Conservation (phyloP, 1,140 invertebrate genomes). For the Drosophila carrolli region DNA sequence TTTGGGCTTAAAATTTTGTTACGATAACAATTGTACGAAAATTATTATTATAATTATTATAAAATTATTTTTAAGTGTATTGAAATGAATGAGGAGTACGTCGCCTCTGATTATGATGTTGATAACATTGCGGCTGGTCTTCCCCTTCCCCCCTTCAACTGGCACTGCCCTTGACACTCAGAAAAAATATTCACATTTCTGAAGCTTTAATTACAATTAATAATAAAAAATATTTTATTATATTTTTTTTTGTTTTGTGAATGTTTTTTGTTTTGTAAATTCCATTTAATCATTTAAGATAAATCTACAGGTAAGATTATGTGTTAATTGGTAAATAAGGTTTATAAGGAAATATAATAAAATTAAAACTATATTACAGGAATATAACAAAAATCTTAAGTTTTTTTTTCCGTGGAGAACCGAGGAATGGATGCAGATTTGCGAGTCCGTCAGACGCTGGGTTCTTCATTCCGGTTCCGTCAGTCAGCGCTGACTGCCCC, state of each 20-base stretch:
- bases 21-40: too few species aligned
- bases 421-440: slow-evolving; percentile 5
- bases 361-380: not conserved
- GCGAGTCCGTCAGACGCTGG: slow-evolving; percentile 17
- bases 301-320: too few species aligned
- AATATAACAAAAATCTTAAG: too few species aligned
- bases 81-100: slow-evolving; percentile 1
- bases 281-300: too few species aligned
- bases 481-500: slow-evolving; percentile 41
- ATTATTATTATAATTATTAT: too few species aligned
- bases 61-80: slow-evolving; percentile 2
- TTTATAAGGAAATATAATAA: too few species aligned
- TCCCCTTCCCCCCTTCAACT: not conserved
- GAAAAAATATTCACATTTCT: not conserved
- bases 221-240: not conserved
- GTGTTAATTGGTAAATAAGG: too few species aligned
- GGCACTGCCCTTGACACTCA: slow-evolving; percentile 1
- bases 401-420: slow-evolving; percentile 3
- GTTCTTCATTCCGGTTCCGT: slow-evolving; percentile 35
- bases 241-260: not conserved
- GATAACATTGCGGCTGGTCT: slow-evolving; percentile 52
- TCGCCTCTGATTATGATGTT: slow-evolving; percentile 64
- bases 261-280: too few species aligned
- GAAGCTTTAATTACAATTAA: not conserved
- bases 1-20: too few species aligned